Evolutionary conservation across 2,113 vertebrate genomes (phyloP), one percentile per base, ranked within the genome.

Genomic region (Engystomops pustulosus): DNA sequence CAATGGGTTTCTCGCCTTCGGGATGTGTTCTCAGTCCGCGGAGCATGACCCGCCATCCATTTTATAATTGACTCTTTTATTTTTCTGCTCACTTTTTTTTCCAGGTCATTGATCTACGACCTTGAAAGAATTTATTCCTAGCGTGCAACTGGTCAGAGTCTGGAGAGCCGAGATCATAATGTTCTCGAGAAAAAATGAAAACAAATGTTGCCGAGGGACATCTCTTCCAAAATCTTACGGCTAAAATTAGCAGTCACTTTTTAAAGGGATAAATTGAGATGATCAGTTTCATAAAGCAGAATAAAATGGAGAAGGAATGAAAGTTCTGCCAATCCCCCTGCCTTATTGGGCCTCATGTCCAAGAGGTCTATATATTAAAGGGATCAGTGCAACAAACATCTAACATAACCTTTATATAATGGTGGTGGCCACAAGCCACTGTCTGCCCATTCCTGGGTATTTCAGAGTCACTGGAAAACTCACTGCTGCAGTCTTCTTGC

Each of bases 21-120:
- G 23, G 55, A 58, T 68, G 55, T 58, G 15, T 74, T 70, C 60
- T 67, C 34, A 67, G 84, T 67, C 41, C 45, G 55, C 32, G 23
- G 30, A 81, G 62, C 70, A 36, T 77, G 79, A 81, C 47, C 41
- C 34, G 14, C 20, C 1, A 17, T 67, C 68, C 41, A 55, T 76
- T 68, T 25, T 77, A 53, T 69, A 11, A 81, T 84, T 84, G 30
- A 23, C 32, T 65, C 27, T 17, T 65, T 77, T 45, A 27, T 84
- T 68, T 38, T 44, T 36, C 25, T 23, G 20, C 32, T 34, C 30
- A 18, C 55, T 51, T 49, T 30, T 49, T 30, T 65, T 78, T 78
- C 7, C 62, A 77, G 85, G 71, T 86, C 85, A 60, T 12, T 20
- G 72, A 27, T 58, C 47, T 6, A 55, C 58, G 25, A 41, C 68